These are phyloP conservation scores for Tachycineta bicolor DNA, from an alignment of 2,113 vertebrate species.

Conservation along the genomic window DNA sequence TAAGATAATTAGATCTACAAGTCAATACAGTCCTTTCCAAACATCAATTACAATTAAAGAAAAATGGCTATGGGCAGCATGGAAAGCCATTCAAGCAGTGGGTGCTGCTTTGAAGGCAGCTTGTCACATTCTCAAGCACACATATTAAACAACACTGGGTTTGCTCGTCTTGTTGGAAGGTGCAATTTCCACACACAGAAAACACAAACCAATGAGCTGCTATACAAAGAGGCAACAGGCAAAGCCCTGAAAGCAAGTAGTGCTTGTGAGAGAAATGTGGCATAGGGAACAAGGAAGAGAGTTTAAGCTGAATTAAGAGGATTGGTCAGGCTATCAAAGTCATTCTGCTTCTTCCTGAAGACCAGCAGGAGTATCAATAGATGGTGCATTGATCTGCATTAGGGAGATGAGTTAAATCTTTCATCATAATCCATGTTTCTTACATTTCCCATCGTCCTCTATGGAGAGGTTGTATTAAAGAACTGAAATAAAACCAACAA, in stretches of 20 bases:
- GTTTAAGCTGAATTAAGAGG: neutral
- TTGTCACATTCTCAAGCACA: neutral
- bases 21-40: neutral
- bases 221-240: neutral
- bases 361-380: neutral
- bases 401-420: neutral
- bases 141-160: neutral
- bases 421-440: neutral
- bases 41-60: neutral
- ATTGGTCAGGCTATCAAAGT: neutral
- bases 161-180: neutral
- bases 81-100: neutral
- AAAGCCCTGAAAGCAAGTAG: neutral
- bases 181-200: neutral
- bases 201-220: neutral
- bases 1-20: neutral
- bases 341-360: neutral
- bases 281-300: rapidly evolving
- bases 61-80: neutral
- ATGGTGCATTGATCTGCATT: neutral
- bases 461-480: neutral
- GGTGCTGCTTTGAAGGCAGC: neutral
- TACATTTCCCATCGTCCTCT: neutral
- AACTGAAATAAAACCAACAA: neutral
- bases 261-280: neutral